Evolutionary conservation across 2,113 vertebrate genomes (phyloP), one percentile per base, ranked within the genome.

Genomic region (Scalopus aquaticus): DNA sequence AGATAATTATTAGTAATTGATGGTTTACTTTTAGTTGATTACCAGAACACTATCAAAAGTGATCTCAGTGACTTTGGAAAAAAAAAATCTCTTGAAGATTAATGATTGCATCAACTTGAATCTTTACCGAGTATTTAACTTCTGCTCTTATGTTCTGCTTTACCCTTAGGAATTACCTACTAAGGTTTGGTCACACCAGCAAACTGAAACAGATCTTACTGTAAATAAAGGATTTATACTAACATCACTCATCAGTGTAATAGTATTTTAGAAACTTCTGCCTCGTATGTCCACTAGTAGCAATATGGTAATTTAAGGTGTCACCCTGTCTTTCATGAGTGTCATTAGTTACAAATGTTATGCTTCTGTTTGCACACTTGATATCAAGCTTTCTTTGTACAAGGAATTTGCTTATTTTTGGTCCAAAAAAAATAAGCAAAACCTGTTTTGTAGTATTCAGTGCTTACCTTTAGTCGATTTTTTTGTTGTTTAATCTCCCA

Each of bases 141-240:
- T 80, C 77, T 86, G 73, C 80, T 95, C 81, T 85, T 74, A 81
- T 30, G 20, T 82, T 91, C 69, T 93, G 95, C 88, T 97, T 46
- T 96, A 85, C 58, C 39, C 92, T 76, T 94, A 88, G 79, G 95
- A 69, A 87, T 96, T 82, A 95, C 70, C 54, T 96, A 96, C 95
- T 85, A 97, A 97, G 90, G 83, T 96, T 90, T 93, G 96, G 95
- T 10, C 70, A 92, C 96, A 98, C 96, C 97, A 98, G 98, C 97
- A 90, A 90, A 97, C 87, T 92, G 82, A 94, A 97, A 95, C 87
- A 97, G 65, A 93, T 93, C 93, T 87, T 92, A 84, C 95, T 92
- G 98, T 97, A 98, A 97, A 97, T 97, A 98, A 94, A 92, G 79
- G 95, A 58, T 93, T 73, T 98, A 83, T 97, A 97, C 80, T 97